Evolutionary conservation across 2,113 vertebrate genomes (phyloP).

Genomic region (Tinamus guttatus): DNA sequence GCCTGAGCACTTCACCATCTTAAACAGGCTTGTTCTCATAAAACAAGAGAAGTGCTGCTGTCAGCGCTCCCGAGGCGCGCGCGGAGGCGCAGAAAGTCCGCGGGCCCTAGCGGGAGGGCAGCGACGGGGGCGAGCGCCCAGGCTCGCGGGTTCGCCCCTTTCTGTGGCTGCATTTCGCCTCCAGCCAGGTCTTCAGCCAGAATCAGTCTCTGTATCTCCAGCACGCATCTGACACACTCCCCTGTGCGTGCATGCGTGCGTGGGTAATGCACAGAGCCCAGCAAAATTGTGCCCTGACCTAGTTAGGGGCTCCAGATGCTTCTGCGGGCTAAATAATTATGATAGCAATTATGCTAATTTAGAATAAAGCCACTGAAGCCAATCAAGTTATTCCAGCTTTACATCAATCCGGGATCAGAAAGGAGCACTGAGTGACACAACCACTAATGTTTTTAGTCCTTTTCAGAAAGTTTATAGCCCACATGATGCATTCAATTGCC

Average conservation of each 20-base stretch:
- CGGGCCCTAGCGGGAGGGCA: neutral
- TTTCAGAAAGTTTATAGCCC: conserved; percentile 29
- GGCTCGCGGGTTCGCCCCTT: neutral
- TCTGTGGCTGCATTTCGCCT: neutral
- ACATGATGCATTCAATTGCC: conserved; percentile 56
- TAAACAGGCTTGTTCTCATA: conserved; percentile 23
- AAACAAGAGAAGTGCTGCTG: neutral
- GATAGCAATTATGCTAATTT: conserved; percentile 70
- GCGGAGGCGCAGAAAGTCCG: neutral
- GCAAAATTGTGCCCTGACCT: conserved; percentile 33
- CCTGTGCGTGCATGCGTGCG: neutral
- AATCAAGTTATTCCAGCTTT: conserved; percentile 51
- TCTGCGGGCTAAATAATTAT: conserved; percentile 60
- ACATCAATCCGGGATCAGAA: neutral
- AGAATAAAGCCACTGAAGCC: conserved; percentile 64
- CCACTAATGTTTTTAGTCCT: conserved; percentile 44
- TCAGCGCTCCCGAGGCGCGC: conserved; percentile 24
- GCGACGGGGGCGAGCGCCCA: neutral
- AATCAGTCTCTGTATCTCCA: neutral
- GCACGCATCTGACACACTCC: neutral
- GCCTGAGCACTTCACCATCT: conserved; percentile 28
- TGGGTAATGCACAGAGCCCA: neutral
- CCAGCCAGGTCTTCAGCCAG: neutral
- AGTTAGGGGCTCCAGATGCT: conserved; percentile 58
- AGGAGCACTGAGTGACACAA: conserved; percentile 25